phyloP scores from a whole-genome alignment of 2,113 vertebrate genomes.

The Camelus bactrianus region DNA sequence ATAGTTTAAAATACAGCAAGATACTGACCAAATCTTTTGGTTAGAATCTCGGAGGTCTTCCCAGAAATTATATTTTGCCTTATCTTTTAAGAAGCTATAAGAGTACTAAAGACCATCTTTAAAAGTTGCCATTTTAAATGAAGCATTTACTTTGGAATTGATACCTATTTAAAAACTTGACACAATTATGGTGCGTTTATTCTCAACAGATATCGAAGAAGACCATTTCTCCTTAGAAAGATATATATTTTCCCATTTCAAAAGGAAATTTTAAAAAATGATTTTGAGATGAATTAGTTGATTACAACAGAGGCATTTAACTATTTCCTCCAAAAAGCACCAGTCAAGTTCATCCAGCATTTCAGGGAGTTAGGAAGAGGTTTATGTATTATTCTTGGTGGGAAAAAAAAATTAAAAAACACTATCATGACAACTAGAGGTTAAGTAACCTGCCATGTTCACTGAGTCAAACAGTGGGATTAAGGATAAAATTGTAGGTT shows the following conservation, averaged over 20 bases:
- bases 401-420: background rate
- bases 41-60: conserved; percentile 18
- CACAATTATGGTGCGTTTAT: background rate
- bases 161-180: conserved; percentile 41
- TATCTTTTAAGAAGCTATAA: background rate
- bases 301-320: background rate
- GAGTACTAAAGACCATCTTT: background rate
- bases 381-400: background rate
- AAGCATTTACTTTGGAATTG: conserved; percentile 36
- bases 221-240: background rate
- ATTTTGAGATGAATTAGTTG: background rate
- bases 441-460: background rate
- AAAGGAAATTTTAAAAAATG: background rate
- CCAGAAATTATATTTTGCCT: conserved; percentile 33
- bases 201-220: background rate
- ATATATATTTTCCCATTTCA: background rate
- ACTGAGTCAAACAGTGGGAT: background rate
- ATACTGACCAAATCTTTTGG: background rate
- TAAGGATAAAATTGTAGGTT: background rate
- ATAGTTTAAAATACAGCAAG: background rate
- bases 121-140: conserved; percentile 5
- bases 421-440: background rate
- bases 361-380: background rate
- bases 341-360: background rate
- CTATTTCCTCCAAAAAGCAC: background rate